Base-by-base conservation (phyloP, 1,140 invertebrate genomes). In the Anagrus nilaparvatae region DNA sequence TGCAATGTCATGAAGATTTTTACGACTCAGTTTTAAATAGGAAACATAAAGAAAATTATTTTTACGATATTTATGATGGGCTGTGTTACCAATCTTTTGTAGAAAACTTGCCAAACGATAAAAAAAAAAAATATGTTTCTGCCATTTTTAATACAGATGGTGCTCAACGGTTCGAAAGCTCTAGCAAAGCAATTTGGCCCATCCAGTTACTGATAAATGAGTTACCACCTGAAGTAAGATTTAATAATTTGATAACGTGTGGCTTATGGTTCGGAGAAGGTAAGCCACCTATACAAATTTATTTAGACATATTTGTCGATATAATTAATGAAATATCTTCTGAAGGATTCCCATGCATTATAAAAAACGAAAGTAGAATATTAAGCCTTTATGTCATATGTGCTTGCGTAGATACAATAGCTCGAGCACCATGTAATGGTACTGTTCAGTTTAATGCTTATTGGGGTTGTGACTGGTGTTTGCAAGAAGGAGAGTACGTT, bases 81-180 rank as follows among this genome's bases (percentile, higher is more conserved):
- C 27, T 28, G 29, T 7, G 13, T 12, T 39, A 39, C 20, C 14
- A 10, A 29, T 13, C 25, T 8, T 28, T 17, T 18, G 27, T 39
- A 4, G 20, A 39, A 30, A 30, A 30, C 16, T 30, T 30, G 16
- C 29, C 29, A 10, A 14, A 4, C 6, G n/a, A 20, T 16, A 19
- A 27, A 18, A 18, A 28, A 28, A 9, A 9, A 10, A 27, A 28
- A 16, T 42, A 28, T 18, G 40, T 31, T 5, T 34, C 40, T 12
- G 31, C 28, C 4, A 31, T 19, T 42, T 42, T 42, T 34, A 42
- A 35, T 34, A 34, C 31, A n/a, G 40, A 40, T 16, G 38, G 38
- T 13, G 38, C 38, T 3, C 38, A 27, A 4, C 10, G 16, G 17
- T 36, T 36, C 25, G 20, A 36, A 36, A 14, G 7, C 16, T 36